A percentile compares a stretch with the other conserved stretches of the same genome.
Conservation (phyloP, 2,113 vertebrate genomes). For the Varanus salvator region DNA sequence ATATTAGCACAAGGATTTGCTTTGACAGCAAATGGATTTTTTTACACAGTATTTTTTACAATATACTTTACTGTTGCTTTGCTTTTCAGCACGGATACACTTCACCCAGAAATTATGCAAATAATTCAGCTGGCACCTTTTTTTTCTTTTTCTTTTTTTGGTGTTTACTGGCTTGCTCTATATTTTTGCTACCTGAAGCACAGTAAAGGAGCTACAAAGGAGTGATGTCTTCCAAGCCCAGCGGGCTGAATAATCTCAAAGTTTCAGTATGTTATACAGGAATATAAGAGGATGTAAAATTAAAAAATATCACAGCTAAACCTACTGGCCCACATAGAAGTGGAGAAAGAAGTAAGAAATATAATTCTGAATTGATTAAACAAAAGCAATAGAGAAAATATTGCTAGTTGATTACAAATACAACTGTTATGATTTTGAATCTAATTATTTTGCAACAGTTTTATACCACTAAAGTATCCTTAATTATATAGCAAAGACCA, state of each 20-base stretch:
- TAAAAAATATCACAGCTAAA: background rate
- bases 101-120: background rate
- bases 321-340: background rate
- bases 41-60: background rate
- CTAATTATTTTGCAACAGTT: background rate
- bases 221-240: background rate
- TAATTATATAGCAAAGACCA: background rate
- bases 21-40: background rate
- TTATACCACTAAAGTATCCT: background rate
- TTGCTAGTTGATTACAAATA: background rate
- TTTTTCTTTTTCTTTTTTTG: too few species aligned
- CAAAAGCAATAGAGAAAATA: background rate
- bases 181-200: background rate
- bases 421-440: background rate
- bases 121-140: background rate
- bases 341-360: background rate
- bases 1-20: background rate
- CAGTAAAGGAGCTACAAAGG: background rate
- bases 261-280: background rate
- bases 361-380: conserved; percentile 5
- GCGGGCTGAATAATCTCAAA: conserved; percentile 8
- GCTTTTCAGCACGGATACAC: accelerated
- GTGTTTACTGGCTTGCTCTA: background rate
- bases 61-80: background rate
- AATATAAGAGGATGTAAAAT: background rate